phyloP scores from a whole-genome alignment of 2,797 vertebrate species.

The Danio tinwini region DNA sequence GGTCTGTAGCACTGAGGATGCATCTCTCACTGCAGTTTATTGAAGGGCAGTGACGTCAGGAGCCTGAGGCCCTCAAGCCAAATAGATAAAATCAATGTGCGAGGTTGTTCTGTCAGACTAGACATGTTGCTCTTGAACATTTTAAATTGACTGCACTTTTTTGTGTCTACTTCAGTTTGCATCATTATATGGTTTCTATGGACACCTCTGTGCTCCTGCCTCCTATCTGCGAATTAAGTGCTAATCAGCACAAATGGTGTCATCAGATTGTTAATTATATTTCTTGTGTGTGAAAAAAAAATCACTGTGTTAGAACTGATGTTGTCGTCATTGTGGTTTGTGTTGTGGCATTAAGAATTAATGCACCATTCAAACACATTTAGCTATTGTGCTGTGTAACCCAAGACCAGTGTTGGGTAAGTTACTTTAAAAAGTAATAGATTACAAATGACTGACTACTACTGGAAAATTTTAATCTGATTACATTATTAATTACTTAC shows the following conservation, averaged over 20 bases:
- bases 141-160: conserved; percentile 31
- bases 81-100: conserved; percentile 35
- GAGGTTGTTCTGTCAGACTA: conserved; percentile 29
- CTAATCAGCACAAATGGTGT: conserved; percentile 39
- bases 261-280: conserved; percentile 44
- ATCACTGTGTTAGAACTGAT: not conserved
- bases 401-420: not conserved
- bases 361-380: not conserved
- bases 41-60: conserved; percentile 4
- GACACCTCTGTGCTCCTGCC: not conserved
- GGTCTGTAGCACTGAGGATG: conserved; percentile 4
- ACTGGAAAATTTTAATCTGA: too few relatives aligned
- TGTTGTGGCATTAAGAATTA: conserved; percentile 1
- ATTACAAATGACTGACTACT: too few relatives aligned
- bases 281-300: conserved; percentile 12
- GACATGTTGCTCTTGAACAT: conserved; percentile 31
- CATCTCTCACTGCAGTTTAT: conserved; percentile 24
- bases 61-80: not conserved
- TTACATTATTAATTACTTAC: too few relatives aligned
- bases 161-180: not conserved
- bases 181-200: conserved; percentile 32
- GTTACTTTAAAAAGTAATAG: too few relatives aligned
- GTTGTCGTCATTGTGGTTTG: not conserved
- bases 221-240: not conserved
- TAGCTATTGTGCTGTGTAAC: not conserved